Conservation (phyloP, 2,888 invertebrate species). For the Hetaerina titia region DNA sequence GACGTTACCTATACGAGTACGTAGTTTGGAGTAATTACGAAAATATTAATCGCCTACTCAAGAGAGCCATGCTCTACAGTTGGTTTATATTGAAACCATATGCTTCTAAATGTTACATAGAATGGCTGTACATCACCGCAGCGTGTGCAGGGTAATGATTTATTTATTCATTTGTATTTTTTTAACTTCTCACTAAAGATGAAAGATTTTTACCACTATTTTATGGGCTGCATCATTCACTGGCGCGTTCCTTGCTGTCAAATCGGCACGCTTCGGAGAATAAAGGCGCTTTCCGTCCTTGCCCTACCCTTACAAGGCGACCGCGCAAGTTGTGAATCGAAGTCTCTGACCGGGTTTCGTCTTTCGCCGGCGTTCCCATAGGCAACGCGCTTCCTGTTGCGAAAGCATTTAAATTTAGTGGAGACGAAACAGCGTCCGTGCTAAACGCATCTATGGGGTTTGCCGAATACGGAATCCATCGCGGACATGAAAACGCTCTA, state of each 20-base stretch:
- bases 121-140: no score
- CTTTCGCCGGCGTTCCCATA: background rate
- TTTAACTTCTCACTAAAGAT: no score
- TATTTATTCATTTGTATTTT: no score
- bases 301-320: background rate
- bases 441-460: background rate
- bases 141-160: no score
- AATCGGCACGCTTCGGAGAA: background rate
- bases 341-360: background rate
- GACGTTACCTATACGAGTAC: no score
- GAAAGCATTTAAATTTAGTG: background rate
- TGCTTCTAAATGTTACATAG: no score
- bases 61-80: no score
- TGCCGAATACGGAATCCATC: background rate
- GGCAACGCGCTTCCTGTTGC: constrained; percentile 14
- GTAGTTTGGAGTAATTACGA: no score
- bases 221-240: no score
- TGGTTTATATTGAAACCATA: no score
- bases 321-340: background rate
- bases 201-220: no score
- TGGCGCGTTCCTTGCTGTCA: background rate
- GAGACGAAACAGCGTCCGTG: background rate
- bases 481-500: background rate
- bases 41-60: no score
- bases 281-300: background rate